Evolutionary conservation across 2,888 invertebrate genomes (phyloP), one percentile per base, ranked within the genome.

Genomic region (Agriopis aurantiaria): DNA sequence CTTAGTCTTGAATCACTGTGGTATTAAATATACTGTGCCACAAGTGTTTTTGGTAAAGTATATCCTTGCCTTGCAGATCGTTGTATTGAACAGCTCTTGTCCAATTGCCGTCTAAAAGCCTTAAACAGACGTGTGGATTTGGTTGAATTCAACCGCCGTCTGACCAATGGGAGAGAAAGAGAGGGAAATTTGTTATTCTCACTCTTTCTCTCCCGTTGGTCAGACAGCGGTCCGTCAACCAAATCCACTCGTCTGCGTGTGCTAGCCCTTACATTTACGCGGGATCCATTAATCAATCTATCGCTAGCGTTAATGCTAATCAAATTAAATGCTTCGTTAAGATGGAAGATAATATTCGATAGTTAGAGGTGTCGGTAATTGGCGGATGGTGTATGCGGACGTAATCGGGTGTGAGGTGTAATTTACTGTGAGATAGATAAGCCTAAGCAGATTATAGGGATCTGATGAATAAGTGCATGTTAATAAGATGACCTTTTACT

Each of bases 261-360:
- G n/a, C 61, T 10, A 53, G 51, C 52, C 70, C 62, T 66, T 53
- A 64, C 41, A 23, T 23, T 51, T 43, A 45, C 55, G 6, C 51
- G 45, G 40, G 71, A 73, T 73, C 80, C 83, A 87, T 87, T 87
- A 85, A 88, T 88, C 87, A 86, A 75, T 72, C 71, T 77, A 79
- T 74, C 75, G 79, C 74, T 80, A 77, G 76, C 78, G 74, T 78
- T 80, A 80, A 82, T 78, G 81, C 78, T 85, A 84, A 87, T 89
- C 85, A 85, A 88, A 88, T 88, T 86, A 86, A 87, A 87, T 81
- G 87, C 82, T 86, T 86, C 85, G 85, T 86, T 86, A 85, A 85
- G 84, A 84, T 85, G 75, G 68, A 62, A 81, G 82, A 83, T 85
- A 84, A 80, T 62, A 62, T 46, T 62, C 33, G 53, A 46, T 53